phyloP scores from a whole-genome alignment of 2,113 vertebrate species.

The Lethenteron reissneri region DNA sequence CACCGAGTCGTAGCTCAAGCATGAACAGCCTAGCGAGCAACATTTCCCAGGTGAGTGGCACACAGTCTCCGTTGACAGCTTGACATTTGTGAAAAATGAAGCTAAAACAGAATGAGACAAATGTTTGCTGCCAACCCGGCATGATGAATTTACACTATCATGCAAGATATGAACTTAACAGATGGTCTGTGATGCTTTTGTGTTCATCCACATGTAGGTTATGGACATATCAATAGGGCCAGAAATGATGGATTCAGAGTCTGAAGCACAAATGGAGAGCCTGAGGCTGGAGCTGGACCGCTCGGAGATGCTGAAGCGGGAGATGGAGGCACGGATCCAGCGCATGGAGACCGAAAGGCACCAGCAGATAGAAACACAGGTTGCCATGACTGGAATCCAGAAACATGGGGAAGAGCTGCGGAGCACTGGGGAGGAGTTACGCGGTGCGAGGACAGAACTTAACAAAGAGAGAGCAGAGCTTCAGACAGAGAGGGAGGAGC shows the following conservation, averaged over 20 bases:
- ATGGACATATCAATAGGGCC: slow-evolving; percentile 39
- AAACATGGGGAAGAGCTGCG: slow-evolving; percentile 21
- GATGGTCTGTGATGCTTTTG: neutral
- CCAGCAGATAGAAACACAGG: slow-evolving; percentile 25
- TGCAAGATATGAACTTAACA: neutral
- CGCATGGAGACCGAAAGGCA: slow-evolving; percentile 47
- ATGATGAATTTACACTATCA: neutral
- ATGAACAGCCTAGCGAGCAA: slow-evolving; percentile 64
- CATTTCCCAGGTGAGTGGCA: slow-evolving; percentile 46
- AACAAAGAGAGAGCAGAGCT: slow-evolving; percentile 27
- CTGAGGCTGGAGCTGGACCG: slow-evolving; percentile 60
- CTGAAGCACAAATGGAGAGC: slow-evolving; percentile 40
- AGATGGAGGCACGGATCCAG: slow-evolving; percentile 32
- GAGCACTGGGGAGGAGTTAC: slow-evolving; percentile 20
- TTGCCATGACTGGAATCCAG: slow-evolving; percentile 18
- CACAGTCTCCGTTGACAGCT: neutral
- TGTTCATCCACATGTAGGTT: slow-evolving; percentile 19
- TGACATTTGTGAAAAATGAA: neutral
- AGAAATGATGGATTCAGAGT: slow-evolving; percentile 37
- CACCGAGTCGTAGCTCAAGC: slow-evolving; percentile 76
- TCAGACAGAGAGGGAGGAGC: slow-evolving; percentile 35
- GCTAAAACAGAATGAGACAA: neutral
- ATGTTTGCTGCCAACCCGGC: neutral
- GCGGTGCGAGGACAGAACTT: slow-evolving; percentile 18
- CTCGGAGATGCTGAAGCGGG: slow-evolving; percentile 43